Evolutionary conservation across 1,140 invertebrate species (phyloP).

Genomic region (Pachyrhynchus sulphureomaculatus): DNA sequence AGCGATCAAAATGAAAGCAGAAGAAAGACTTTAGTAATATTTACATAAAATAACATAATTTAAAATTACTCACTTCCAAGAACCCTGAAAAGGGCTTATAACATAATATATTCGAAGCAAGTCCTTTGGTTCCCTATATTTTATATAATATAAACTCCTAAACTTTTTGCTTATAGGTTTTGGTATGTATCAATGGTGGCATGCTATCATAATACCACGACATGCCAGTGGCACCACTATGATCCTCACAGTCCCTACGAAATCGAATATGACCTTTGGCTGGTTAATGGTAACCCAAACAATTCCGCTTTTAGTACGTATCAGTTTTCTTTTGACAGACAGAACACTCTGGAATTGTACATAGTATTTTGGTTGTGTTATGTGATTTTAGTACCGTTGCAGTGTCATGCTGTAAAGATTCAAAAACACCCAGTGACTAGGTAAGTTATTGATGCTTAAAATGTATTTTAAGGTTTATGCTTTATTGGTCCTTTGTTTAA

Average conservation of each 20-base stretch:
- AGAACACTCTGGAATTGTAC: conserved; percentile 92
- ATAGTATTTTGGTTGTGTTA: conserved; percentile 87
- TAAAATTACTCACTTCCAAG: too few species aligned
- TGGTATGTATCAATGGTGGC: conserved; percentile 95
- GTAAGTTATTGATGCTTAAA: too few species aligned
- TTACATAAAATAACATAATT: too few species aligned
- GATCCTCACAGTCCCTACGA: conserved; percentile 51
- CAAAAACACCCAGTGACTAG: conserved; percentile 91
- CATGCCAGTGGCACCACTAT: conserved; percentile 82
- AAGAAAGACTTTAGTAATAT: too few species aligned
- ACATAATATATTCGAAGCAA: too few species aligned
- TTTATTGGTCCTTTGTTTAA: too few species aligned
- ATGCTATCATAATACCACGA: conserved; percentile 77
- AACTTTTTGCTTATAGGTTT: too few species aligned
- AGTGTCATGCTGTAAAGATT: conserved; percentile 81
- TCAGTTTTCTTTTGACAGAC: conserved; percentile 95
- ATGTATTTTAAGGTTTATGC: too few species aligned
- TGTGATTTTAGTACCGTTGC: conserved; percentile 81
- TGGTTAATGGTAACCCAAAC: conserved; percentile 94
- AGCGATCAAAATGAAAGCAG: too few species aligned
- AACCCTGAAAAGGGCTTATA: too few species aligned
- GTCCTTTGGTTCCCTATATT: too few species aligned
- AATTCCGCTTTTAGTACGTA: conserved; percentile 81
- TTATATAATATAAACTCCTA: too few species aligned
- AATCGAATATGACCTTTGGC: conserved; percentile 90